Base-by-base conservation (phyloP, 1,140 invertebrate genomes). In the Drosophila nikananu region DNA sequence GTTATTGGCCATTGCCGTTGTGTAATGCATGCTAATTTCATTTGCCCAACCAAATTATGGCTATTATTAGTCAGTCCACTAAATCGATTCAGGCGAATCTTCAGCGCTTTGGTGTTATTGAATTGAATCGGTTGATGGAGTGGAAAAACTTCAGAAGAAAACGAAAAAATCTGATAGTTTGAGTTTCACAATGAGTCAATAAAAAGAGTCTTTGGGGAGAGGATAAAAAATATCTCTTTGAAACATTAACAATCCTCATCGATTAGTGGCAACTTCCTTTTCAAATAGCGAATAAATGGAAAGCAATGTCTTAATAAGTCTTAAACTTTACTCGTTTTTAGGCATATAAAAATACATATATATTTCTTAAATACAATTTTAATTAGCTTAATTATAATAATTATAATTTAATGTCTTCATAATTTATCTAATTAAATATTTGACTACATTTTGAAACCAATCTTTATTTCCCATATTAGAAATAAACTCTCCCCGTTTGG, bases 21-120 rank as follows among this genome's bases (percentile, higher is more conserved):
- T 83, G 63, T 84, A 84, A 89, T 89, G 81, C 84, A 89, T 89
- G 84, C 75, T 89, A 89, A 89, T 89, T 89, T 81, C 68, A 90
- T 89, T 89, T 90, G 83, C 77, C 59, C 49, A 58, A 30, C 71
- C 66, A 84, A 90, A 89, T 89, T 84, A 89, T 89, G 87, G 81
- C 83, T 81, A 81, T 89, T 89, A 90, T 89, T 87, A 63, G 70
- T 61, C 51, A 55, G 62, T 42, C 49, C 46, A 54, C 30, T 10
- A 25, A 39, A 58, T 52, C 39, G 67, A 46, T 68, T 68, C 63
- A n/a, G 49, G 67, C 37, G 30, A 68, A 71, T 46, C 63, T 37
- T 48, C 54, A n/a, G 39, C 23, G 39, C 49, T 44, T 44, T 35
- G 67, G 37, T 35, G 25, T 71, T 71, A 71, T 71, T 71, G 67